Evolutionary conservation across 2,113 vertebrate species (phyloP).

Genomic region (Urocynchramus pylzowi): DNA sequence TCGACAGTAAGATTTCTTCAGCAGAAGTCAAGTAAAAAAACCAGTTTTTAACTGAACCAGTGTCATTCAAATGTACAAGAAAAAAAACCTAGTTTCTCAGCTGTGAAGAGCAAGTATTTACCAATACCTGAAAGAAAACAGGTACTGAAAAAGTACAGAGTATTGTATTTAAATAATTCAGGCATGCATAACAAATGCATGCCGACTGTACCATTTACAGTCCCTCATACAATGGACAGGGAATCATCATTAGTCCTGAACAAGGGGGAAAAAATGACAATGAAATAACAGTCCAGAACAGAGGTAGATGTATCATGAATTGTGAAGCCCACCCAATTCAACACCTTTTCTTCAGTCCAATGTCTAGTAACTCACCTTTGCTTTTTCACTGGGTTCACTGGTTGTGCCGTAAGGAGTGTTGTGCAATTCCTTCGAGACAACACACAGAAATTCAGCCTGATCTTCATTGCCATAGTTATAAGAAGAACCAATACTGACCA

Average conservation of each 20-base stretch:
- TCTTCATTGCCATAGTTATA: conserved; percentile 99
- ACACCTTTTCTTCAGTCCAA: neutral
- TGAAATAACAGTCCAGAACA: neutral
- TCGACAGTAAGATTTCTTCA: neutral
- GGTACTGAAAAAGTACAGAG: neutral
- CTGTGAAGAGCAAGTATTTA: neutral
- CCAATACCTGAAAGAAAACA: neutral
- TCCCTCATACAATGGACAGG: neutral
- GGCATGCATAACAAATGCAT: neutral
- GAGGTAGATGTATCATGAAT: neutral
- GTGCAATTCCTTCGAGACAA: conserved; percentile 98
- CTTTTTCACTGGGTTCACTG: conserved; percentile 96
- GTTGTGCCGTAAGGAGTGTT: conserved; percentile 89
- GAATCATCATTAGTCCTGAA: neutral
- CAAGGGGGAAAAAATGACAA: neutral
- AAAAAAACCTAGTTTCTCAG: neutral
- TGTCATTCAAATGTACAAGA: neutral
- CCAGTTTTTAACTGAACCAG: neutral
- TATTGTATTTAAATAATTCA: neutral
- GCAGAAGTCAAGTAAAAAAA: neutral
- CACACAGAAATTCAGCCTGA: conserved; percentile 97
- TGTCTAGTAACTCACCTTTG: conserved; percentile 81
- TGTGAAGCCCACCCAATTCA: neutral
- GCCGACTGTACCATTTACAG: neutral
- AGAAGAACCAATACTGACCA: conserved; percentile 97